Percentiles rank a stretch among this genome's conserved stretches.
Conservation (phyloP, 2,113 vertebrate species). For the Tachysurus fulvidraco region DNA sequence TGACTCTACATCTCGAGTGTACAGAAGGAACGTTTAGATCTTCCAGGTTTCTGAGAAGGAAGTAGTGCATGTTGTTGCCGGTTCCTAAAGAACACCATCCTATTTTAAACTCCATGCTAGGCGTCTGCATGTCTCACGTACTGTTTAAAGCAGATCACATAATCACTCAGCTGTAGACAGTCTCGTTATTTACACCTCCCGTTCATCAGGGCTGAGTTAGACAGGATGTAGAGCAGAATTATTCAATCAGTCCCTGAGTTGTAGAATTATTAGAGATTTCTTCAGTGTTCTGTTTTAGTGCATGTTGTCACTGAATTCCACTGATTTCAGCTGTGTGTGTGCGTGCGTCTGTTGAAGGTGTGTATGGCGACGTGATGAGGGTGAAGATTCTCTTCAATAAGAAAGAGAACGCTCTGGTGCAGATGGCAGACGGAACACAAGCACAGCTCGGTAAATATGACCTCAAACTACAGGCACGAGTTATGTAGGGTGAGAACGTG, state of each 20-base stretch:
- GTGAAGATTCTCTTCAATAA: constrained; percentile 99
- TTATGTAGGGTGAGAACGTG: background rate
- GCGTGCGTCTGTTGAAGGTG: constrained; percentile 58
- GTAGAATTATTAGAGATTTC: background rate
- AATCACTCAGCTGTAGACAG: constrained; percentile 35
- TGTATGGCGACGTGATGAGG: constrained; percentile 79
- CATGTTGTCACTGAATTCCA: constrained; percentile 12
- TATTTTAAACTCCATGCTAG: constrained; percentile 54
- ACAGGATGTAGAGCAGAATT: background rate
- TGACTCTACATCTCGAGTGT: background rate
- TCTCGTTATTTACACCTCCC: constrained; percentile 1
- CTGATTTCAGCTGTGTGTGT: constrained; percentile 4
- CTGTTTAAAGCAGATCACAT: constrained; percentile 39
- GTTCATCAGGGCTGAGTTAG: background rate
- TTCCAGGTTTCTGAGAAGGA: background rate
- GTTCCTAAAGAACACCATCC: constrained; percentile 50
- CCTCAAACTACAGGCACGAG: background rate
- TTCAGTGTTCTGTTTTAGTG: constrained; percentile 1
- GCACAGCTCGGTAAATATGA: constrained; percentile 84
- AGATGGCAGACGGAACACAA: constrained; percentile 96
- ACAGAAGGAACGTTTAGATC: background rate
- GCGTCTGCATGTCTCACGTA: constrained; percentile 62
- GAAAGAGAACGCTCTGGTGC: constrained; percentile 93
- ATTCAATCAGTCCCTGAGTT: background rate
- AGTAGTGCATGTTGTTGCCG: constrained; percentile 68